Conservation (phyloP, 2,113 vertebrate species). For the Hiodon alosoides region DNA sequence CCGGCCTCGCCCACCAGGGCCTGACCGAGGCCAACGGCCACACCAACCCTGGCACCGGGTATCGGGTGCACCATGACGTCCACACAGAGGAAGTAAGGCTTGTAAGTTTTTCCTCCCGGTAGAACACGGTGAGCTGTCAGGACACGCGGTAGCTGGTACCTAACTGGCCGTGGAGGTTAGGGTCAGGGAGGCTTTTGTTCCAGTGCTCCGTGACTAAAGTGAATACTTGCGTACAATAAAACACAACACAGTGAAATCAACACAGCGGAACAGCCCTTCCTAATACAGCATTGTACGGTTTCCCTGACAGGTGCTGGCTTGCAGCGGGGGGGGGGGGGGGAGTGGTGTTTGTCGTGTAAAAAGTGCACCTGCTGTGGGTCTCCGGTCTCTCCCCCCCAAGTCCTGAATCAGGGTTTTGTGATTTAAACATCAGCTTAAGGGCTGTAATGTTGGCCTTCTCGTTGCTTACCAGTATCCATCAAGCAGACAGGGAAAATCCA, state of each 20-base stretch:
- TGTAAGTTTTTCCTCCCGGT: conserved; percentile 64
- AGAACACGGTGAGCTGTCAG: neutral
- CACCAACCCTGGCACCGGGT: conserved; percentile 54
- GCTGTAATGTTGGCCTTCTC: neutral
- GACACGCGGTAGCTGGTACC: neutral
- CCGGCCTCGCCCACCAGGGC: conserved; percentile 54
- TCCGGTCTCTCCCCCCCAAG: neutral
- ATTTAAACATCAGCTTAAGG: neutral
- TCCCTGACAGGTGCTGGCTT: neutral
- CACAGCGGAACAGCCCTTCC: neutral
- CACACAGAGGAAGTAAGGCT: conserved; percentile 81
- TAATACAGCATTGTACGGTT: neutral
- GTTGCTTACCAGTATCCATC: neutral
- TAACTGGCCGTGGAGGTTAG: too few species aligned
- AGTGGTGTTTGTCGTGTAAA: neutral
- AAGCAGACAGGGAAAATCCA: too few species aligned
- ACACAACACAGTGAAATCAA: neutral
- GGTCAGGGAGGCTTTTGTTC: too few species aligned
- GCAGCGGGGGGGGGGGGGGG: neutral
- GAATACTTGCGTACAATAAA: neutral
- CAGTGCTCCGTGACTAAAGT: neutral
- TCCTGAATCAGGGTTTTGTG: conserved; percentile 4
- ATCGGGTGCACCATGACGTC: conserved; percentile 87
- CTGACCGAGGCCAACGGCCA: conserved; percentile 41
- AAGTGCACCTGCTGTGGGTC: neutral